Evolutionary conservation across 2,113 vertebrate species (phyloP), one percentile per base, ranked within the genome.

Genomic region (Nothobranchius kuhntae): DNA sequence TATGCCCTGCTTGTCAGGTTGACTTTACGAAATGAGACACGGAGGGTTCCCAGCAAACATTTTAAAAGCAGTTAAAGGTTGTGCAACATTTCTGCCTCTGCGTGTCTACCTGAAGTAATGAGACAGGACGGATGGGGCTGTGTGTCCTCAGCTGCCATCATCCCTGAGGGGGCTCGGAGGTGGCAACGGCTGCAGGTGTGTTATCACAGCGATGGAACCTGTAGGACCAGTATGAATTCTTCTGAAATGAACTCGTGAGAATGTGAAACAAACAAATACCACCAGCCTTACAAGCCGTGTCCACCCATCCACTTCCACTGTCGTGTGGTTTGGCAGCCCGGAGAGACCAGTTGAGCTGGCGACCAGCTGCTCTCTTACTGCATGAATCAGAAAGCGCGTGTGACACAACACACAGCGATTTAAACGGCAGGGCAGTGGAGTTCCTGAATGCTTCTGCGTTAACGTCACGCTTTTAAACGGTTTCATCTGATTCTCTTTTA

Each of bases 141-240:
- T 40, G 60, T 40, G 60, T 66, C 45, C 71, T 36, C 14, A 53
- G 5, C 40, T 64, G 55, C 30, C 53, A 53, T 21, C 1, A 21
- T 38, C 35, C 21, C 59, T 36, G 36, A 53, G 46, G 66, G 42
- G 30, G 72, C 68, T 61, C 47, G 1, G 61, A 2, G 54, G 65
- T 45, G 42, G 53, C 55, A 58, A 57, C 55, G 38, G 3, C 61
- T 78, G 64, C 12, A 77, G 85, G 81, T 75, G 82, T 88, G 82
- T 89, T 74, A 44, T 55, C 40, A 48, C 69, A 76, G 57, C 66
- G 55, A 82, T 58, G 76, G 44, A 91, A 91, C 90, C 84, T 75
- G 90, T 83, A 85, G 26, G 73, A 89, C 87, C 75, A 75, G 88
- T 90, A 83, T 70, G 48, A 84, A 89, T 86, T 89, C 65, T 59